phyloP scores from a whole-genome alignment of 2,113 vertebrate species.

The Campylorhamphus procurvoides region DNA sequence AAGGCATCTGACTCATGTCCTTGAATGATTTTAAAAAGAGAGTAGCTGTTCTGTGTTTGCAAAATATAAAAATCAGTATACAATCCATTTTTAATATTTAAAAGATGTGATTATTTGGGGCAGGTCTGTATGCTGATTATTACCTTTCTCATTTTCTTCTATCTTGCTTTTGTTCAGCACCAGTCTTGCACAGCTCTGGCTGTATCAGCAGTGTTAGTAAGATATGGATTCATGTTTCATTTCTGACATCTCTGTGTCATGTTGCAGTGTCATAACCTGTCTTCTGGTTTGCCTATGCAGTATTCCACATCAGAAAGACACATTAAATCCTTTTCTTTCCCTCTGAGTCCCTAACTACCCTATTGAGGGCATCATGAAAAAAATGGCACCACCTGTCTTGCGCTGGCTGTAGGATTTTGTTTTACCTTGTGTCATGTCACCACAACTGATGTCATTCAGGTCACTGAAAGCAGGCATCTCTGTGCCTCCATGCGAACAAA shows the following conservation, averaged over 20 bases:
- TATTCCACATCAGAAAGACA: not conserved
- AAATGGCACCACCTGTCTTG: not conserved
- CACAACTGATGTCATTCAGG: not conserved
- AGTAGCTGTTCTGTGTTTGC: not conserved
- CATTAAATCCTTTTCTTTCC: not conserved
- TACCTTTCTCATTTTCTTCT: not conserved
- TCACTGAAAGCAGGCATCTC: not conserved
- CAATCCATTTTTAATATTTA: not conserved
- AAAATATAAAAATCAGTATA: not conserved
- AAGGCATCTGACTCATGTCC: conserved; percentile 13
- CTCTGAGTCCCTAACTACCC: not conserved
- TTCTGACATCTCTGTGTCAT: not conserved
- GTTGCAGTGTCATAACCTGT: not conserved
- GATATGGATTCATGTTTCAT: not conserved
- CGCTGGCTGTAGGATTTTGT: not conserved
- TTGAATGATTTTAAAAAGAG: not conserved
- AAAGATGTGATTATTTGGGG: not conserved
- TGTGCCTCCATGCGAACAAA: not conserved
- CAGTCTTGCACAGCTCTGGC: not conserved
- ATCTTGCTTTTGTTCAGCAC: not conserved
- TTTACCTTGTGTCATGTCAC: not conserved
- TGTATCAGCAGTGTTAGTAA: not conserved
- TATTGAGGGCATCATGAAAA: not conserved
- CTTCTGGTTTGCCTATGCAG: not conserved
- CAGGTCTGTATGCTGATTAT: not conserved